Evolutionary conservation across 2,113 vertebrate species (phyloP).

Genomic region (Vanacampus margaritifer): DNA sequence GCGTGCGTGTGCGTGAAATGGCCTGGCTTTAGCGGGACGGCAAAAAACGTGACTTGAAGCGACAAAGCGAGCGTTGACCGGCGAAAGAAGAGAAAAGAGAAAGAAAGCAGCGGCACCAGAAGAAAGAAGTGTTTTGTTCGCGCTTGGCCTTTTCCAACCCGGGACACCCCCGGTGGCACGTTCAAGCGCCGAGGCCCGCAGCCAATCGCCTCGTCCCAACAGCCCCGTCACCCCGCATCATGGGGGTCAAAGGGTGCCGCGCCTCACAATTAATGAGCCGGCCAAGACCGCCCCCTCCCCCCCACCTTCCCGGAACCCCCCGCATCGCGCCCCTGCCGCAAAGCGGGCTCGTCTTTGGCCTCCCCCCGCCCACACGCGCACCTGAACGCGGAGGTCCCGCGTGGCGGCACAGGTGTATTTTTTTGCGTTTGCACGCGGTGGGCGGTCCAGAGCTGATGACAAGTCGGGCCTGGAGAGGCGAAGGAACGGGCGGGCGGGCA

Average conservation of each 20-base stretch:
- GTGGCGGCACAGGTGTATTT: neutral
- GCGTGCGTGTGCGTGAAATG: too few species aligned
- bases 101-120: neutral
- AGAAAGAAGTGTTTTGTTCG: conserved; percentile 15
- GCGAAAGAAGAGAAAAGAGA: neutral
- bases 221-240: conserved; percentile 81
- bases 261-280: conserved; percentile 61
- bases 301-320: neutral
- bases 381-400: neutral
- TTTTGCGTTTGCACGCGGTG: neutral
- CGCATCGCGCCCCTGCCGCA: neutral
- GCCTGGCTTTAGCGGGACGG: too few species aligned
- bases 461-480: neutral
- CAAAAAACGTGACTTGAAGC: neutral
- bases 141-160: conserved; percentile 59
- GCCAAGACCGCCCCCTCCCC: neutral
- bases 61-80: neutral
- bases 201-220: conserved; percentile 78
- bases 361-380: neutral
- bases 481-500: too few species aligned
- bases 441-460: neutral
- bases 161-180: conserved; percentile 81
- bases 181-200: conserved; percentile 81
- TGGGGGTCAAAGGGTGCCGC: conserved; percentile 63
- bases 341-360: neutral